Base-by-base conservation (phyloP, 2,797 vertebrate species). In the Sylvilagus floridanus region DNA sequence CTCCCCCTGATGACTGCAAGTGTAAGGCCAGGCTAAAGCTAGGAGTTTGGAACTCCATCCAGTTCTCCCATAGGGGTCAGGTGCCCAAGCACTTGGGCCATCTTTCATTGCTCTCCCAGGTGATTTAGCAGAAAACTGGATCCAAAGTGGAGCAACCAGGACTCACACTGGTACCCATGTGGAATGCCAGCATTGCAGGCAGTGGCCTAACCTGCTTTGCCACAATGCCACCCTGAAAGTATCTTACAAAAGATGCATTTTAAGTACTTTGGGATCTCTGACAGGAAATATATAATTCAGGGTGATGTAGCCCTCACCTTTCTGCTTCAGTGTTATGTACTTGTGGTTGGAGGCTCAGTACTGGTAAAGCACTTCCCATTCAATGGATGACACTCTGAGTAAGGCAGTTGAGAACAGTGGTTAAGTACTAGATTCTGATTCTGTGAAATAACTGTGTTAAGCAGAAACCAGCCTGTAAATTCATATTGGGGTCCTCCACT, bases 181-280 rank as follows among this genome's bases (percentile, higher is more conserved):
- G 42, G 42, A 42, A 42, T 42, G 8, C 42, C 42, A 42, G 42
- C 42, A 42, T 42, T 42, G 8, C 42, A 42, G 42, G 42, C 8
- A 42, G 42, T 42, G 42, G 42, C 42, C 42, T 42, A 42, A 42
- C 42, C 42, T 42, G 42, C 42, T 42, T 42, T 42, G 42, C 42
- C 42, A 42, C 42, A 42, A 42, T 42, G 42, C 42, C 42, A 42
- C 2, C 12, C 78, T 92, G 47, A 84, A 79, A 90, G 76, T 88
- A 47, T 57, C 79, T 76, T 79, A 76, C 50, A 76, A 57, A 7
- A 12, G n/a, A 76, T 84, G 28, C 52, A 75, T 88, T 93, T 96
- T 79, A 96, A 95, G 57, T 69, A 89, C 30, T 57, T 92, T 69
- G 28, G 76, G 32, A 42, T 88, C n/a, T 71, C 47, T 81, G 50